Evolutionary conservation across 2,888 invertebrate species (phyloP).

Genomic region (Drosophila birchii): DNA sequence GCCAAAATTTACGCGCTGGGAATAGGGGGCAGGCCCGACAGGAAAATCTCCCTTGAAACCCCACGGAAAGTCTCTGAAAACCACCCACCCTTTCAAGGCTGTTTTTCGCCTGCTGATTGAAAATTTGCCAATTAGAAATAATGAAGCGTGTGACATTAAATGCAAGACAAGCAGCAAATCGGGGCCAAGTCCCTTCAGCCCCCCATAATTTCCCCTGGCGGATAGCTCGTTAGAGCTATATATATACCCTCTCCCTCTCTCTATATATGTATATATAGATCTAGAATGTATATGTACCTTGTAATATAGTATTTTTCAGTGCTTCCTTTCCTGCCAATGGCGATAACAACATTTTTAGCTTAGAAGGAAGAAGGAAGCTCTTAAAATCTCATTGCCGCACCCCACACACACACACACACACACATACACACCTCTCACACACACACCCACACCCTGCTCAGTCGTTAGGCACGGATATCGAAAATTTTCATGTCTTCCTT

Average conservation of each 20-base stretch:
- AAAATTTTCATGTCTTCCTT: conserved; percentile 81
- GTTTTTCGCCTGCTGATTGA: conserved; percentile 65
- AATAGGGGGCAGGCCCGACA: conserved; percentile 21
- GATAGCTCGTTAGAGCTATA: conserved; percentile 48
- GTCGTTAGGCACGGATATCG: conserved; percentile 79
- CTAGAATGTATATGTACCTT: conserved; percentile 22
- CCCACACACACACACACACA: neutral
- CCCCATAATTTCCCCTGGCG: conserved; percentile 15
- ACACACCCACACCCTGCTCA: conserved; percentile 36
- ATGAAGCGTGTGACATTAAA: conserved; percentile 81
- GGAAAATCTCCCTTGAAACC: neutral
- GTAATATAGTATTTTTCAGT: conserved; percentile 45
- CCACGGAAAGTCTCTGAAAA: neutral
- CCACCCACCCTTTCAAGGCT: conserved; percentile 19
- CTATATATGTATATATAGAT: conserved; percentile 15
- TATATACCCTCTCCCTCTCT: neutral
- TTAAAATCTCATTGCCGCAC: conserved; percentile 76
- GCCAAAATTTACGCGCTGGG: conserved; percentile 72
- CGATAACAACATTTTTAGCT: conserved; percentile 75
- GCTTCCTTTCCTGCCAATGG: conserved; percentile 48
- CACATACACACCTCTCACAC: neutral
- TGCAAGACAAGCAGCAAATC: conserved; percentile 79
- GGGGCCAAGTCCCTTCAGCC: conserved; percentile 55
- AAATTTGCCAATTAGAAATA: conserved; percentile 80
- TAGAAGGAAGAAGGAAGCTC: conserved; percentile 77